phyloP scores from a whole-genome alignment of 2,888 invertebrate genomes.

The Thumatha senex region DNA sequence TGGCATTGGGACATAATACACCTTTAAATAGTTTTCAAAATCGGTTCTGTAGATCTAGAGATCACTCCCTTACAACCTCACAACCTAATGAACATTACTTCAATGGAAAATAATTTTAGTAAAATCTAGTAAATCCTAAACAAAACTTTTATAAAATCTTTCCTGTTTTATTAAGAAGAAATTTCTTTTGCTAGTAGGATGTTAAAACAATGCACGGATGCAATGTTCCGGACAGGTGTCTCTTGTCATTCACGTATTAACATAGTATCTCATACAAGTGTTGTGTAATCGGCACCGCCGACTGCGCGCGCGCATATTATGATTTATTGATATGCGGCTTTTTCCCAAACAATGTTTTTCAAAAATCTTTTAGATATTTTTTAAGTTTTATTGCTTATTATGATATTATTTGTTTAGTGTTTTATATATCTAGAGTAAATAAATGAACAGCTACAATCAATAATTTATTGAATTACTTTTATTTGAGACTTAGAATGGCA shows the following conservation, averaged over 20 bases:
- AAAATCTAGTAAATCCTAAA: conserved; percentile 1
- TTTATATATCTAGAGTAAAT: not conserved
- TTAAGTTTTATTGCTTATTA: not conserved
- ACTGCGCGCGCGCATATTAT: conserved; percentile 6
- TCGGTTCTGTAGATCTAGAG: no score
- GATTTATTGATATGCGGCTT: conserved; percentile 16
- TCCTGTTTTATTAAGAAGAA: conserved; percentile 32
- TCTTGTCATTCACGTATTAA: conserved; percentile 41
- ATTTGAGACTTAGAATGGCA: no score
- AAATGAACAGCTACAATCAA: no score
- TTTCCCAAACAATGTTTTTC: not conserved
- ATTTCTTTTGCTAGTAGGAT: conserved; percentile 56
- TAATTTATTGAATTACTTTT: no score
- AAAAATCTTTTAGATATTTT: not conserved
- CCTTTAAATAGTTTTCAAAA: no score
- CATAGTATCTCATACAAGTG: conserved; percentile 44
- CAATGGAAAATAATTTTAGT: no score
- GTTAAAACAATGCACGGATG: conserved; percentile 75
- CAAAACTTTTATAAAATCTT: conserved; percentile 14
- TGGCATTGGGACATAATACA: no score
- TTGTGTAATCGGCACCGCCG: conserved; percentile 27
- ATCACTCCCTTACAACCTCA: no score
- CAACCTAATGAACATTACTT: no score
- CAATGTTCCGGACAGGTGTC: conserved; percentile 75
- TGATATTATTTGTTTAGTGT: not conserved